phyloP scores from a whole-genome alignment of 2,113 vertebrate species.

The Calyptomena viridis region DNA sequence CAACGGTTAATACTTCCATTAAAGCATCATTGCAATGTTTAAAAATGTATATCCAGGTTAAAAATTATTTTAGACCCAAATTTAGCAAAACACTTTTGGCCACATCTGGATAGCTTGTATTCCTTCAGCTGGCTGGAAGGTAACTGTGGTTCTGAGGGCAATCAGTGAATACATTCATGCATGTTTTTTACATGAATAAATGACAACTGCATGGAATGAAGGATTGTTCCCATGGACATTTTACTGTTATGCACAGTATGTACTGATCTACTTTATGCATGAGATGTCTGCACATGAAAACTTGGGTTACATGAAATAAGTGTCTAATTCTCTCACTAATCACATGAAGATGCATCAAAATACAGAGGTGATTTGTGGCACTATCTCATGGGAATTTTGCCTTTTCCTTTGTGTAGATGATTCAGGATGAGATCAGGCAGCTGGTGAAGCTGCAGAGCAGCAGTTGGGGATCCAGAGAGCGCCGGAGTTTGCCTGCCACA shows the following conservation, averaged over 20 bases:
- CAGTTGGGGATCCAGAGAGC: neutral
- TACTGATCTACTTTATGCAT: constrained; percentile 27
- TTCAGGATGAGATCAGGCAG: constrained; percentile 93
- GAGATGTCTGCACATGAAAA: neutral
- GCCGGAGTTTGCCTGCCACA: constrained; percentile 8
- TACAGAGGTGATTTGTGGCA: fast-evolving
- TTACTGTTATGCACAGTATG: neutral
- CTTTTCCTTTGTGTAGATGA: constrained; percentile 73
- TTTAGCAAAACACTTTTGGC: neutral
- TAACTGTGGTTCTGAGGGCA: neutral
- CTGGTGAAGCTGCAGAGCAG: constrained; percentile 83
- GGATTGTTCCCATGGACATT: neutral
- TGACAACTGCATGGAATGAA: constrained; percentile 19
- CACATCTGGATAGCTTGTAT: neutral
- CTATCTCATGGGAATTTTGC: neutral
- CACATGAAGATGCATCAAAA: neutral
- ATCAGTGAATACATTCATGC: neutral
- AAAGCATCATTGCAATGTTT: neutral
- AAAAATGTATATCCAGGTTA: neutral
- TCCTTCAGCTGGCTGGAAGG: neutral
- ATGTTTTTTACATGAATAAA: neutral
- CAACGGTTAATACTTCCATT: neutral
- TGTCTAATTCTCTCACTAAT: neutral
- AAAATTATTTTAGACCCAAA: neutral
- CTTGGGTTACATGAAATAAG: neutral